Conservation (phyloP, 2,888 invertebrate species). For the Creontiades dilutus region DNA sequence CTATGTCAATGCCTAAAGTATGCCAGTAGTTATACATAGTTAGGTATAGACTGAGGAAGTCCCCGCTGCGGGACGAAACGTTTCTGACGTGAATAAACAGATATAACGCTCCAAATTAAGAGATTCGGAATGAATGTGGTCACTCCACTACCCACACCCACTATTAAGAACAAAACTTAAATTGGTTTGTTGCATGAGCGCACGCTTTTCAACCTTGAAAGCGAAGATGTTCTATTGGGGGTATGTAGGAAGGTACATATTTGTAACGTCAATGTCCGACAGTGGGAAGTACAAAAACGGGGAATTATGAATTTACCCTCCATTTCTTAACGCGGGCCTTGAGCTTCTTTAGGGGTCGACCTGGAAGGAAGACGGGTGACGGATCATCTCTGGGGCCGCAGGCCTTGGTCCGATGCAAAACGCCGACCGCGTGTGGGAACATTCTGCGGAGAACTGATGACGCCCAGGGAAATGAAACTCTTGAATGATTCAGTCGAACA, state of each 20-base stretch:
- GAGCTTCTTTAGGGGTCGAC: constrained; percentile 38
- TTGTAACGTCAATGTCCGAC: background rate
- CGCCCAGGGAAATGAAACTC: background rate
- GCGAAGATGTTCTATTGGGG: too few relatives aligned
- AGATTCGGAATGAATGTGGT: too few relatives aligned
- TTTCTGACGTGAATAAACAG: too few relatives aligned
- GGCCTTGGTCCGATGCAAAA: background rate
- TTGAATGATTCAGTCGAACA: background rate
- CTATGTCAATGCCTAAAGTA: too few relatives aligned
- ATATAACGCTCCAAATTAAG: too few relatives aligned
- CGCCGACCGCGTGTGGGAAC: background rate
- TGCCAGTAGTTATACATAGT: too few relatives aligned
- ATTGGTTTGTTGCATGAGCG: too few relatives aligned
- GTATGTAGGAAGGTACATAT: background rate
- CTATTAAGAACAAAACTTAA: too few relatives aligned
- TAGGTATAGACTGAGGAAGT: too few relatives aligned
- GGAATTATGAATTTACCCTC: constrained; percentile 35
- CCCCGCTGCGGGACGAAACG: too few relatives aligned
- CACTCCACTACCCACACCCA: too few relatives aligned
- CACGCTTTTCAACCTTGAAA: too few relatives aligned
- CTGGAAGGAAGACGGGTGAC: background rate
- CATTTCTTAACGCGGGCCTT: constrained; percentile 58
- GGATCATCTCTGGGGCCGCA: constrained; percentile 3
- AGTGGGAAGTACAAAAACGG: background rate
- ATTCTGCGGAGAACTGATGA: constrained; percentile 1